These are phyloP conservation scores for Tillus elongatus DNA, from an alignment of 2,888 invertebrate species.

Conservation along the genomic window DNA sequence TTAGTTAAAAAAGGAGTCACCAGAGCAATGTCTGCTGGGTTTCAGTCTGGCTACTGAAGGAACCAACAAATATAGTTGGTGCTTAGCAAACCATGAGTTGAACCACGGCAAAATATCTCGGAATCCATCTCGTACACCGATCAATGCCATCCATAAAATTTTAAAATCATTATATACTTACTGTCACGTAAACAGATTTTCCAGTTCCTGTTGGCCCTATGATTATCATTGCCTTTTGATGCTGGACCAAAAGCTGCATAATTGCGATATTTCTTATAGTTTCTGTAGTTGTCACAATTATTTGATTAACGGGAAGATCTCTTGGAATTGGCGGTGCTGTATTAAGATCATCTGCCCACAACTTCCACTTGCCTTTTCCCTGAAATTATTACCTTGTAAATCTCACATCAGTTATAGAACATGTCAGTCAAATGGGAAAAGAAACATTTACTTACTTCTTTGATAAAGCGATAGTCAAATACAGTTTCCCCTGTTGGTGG, in stretches of 20 bases:
- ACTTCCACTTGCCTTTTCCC: conserved; percentile 89
- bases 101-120: no score
- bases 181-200: conserved; percentile 81
- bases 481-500: conserved; percentile 77
- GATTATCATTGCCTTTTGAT: conserved; percentile 75
- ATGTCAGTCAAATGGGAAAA: no score
- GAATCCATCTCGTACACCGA: no score
- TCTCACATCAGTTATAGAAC: not conserved
- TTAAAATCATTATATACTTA: conserved; percentile 36
- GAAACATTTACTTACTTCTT: conserved; percentile 61
- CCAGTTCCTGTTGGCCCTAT: conserved; percentile 94
- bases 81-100: no score
- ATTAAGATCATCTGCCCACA: conserved; percentile 78
- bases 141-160: no score
- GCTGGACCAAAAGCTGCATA: conserved; percentile 68
- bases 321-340: conserved; percentile 69
- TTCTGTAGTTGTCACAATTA: conserved; percentile 87
- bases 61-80: no score
- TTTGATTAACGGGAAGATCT: conserved; percentile 89
- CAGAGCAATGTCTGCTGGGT: no score
- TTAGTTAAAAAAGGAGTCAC: no score
- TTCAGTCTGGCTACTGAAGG: no score
- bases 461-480: conserved; percentile 83
- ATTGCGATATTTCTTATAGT: conserved; percentile 76
- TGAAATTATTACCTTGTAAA: conserved; percentile 21